Evolutionary conservation across 2,888 invertebrate genomes (phyloP).

Genomic region (Epinotia brunnichana): DNA sequence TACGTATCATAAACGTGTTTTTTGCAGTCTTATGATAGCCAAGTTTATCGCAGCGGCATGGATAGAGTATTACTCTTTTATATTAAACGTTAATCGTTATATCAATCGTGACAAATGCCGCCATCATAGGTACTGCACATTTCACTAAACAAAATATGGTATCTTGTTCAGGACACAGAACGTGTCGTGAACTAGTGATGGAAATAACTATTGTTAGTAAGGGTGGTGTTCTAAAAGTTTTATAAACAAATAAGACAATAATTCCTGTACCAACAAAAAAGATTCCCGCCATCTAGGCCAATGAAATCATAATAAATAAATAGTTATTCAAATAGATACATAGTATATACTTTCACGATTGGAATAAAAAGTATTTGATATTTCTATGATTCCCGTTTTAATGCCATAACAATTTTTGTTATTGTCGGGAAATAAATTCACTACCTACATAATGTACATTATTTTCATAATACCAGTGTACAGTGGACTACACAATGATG

Average conservation of each 20-base stretch:
- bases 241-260: conserved; percentile 57
- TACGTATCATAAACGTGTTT: background rate
- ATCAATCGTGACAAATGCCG: conserved; percentile 1
- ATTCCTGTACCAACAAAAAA: conserved; percentile 48
- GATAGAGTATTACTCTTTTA: background rate
- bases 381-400: background rate
- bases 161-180: conserved; percentile 1
- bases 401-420: background rate
- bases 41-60: background rate
- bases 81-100: background rate
- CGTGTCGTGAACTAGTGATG: conserved; percentile 5
- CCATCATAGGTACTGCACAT: background rate
- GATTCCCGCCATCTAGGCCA: conserved; percentile 43
- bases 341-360: background rate
- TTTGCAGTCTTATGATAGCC: background rate
- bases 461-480: no score
- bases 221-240: background rate
- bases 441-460: no score
- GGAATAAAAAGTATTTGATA: background rate
- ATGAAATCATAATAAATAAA: background rate
- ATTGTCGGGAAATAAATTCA: background rate
- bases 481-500: no score
- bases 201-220: conserved; percentile 24
- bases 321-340: background rate
- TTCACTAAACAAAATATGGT: background rate